Evolutionary conservation across 92 coral and sea anemone genomes (phyloP).

Genomic region (Porites divaricata): DNA sequence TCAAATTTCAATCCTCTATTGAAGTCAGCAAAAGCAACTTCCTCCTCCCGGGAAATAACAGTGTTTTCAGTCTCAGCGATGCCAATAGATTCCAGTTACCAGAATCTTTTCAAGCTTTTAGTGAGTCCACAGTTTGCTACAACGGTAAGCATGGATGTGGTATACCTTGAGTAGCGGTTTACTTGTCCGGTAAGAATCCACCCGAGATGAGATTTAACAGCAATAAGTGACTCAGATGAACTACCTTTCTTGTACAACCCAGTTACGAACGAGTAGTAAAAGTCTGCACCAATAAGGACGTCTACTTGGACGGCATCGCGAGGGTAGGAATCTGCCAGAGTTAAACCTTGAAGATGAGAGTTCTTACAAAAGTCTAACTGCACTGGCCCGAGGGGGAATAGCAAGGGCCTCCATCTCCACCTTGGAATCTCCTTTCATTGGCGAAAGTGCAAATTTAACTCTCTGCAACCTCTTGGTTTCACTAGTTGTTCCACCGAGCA

Average conservation of each 20-base stretch:
- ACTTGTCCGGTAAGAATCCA: conserved; percentile 60
- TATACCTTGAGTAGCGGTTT: conserved; percentile 20
- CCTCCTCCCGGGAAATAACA: conserved; percentile 21
- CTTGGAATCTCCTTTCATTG: neutral
- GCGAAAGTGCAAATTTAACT: neutral
- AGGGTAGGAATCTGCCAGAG: conserved; percentile 51
- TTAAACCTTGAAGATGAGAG: conserved; percentile 39
- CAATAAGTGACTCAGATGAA: conserved; percentile 12
- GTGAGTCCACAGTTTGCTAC: conserved; percentile 37
- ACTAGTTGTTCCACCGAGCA: conserved; percentile 13
- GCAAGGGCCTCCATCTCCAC: conserved; percentile 47
- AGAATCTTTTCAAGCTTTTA: conserved; percentile 38
- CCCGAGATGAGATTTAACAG: conserved; percentile 46
- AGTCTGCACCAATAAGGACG: conserved; percentile 60
- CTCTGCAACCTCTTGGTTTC: conserved; percentile 8
- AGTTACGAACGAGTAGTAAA: conserved; percentile 39
- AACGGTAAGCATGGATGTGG: conserved; percentile 49
- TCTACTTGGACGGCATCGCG: conserved; percentile 50
- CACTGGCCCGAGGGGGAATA: conserved; percentile 37
- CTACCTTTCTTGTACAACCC: conserved; percentile 45
- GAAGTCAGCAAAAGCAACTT: conserved; percentile 29
- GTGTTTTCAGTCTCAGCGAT: conserved; percentile 25
- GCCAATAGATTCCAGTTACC: conserved; percentile 69
- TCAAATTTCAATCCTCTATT: conserved; percentile 17
- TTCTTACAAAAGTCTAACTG: conserved; percentile 25